phyloP scores from a whole-genome alignment of 2,113 vertebrate species.

The Sardina pilchardus region DNA sequence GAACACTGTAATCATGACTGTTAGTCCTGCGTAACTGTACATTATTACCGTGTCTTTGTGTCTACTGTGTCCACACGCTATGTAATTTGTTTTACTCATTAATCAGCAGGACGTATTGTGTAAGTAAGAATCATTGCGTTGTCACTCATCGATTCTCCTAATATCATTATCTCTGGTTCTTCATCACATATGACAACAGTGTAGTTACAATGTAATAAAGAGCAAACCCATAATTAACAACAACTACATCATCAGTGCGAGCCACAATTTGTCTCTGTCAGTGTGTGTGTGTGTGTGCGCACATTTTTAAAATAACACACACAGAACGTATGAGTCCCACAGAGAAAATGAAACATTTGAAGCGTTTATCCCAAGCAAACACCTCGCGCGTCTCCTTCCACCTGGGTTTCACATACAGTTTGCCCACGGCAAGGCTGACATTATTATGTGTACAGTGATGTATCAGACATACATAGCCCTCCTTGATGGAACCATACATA shows the following conservation, averaged over 20 bases:
- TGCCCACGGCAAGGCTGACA: not conserved
- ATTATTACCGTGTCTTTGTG: not conserved
- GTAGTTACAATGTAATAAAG: not conserved
- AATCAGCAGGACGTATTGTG: no score
- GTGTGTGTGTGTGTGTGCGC: not conserved
- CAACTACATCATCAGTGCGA: not conserved
- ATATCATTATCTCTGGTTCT: not conserved
- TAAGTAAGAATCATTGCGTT: not conserved
- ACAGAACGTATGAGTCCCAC: no score
- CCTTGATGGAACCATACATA: conserved; percentile 42
- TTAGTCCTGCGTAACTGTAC: not conserved
- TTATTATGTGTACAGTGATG: not conserved
- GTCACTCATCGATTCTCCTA: not conserved
- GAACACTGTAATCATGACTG: not conserved
- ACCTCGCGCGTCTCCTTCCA: not conserved
- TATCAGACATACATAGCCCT: not conserved
- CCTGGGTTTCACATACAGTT: not conserved
- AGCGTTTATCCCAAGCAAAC: not conserved
- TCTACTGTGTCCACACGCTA: no score
- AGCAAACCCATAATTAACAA: not conserved
- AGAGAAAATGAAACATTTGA: no score
- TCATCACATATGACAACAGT: not conserved
- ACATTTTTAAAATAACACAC: no score
- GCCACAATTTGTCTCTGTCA: not conserved
- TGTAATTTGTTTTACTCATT: not conserved